Percentiles rank a stretch among this genome's conserved stretches.
Evolutionary conservation across 2,113 vertebrate species (phyloP).

Genomic region (Desmodus rotundus): DNA sequence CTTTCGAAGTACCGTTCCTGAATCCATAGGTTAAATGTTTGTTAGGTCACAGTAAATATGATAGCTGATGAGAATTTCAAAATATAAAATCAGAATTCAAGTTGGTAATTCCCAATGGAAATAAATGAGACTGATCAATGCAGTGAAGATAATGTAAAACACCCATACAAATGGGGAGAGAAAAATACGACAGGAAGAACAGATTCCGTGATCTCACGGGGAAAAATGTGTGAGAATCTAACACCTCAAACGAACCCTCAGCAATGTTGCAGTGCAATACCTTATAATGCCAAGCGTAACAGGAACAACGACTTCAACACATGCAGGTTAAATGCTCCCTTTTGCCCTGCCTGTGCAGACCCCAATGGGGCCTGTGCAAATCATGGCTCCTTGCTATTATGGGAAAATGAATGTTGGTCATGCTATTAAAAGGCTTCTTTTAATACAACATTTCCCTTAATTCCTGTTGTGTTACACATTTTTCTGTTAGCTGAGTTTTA

Average conservation of each 20-base stretch:
- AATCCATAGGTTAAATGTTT: background rate
- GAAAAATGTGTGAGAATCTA: background rate
- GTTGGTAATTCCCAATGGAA: background rate
- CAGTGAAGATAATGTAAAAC: background rate
- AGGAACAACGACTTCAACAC: background rate
- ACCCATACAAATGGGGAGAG: background rate
- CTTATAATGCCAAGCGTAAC: background rate
- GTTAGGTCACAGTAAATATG: background rate
- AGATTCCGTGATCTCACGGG: background rate
- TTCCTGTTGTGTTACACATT: background rate
- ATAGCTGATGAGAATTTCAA: background rate
- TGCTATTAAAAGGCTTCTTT: background rate
- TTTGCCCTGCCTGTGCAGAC: background rate
- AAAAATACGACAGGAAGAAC: background rate
- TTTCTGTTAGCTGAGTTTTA: background rate
- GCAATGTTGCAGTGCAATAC: background rate
- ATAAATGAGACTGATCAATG: background rate
- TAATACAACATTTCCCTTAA: background rate
- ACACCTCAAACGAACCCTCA: background rate
- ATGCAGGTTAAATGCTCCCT: background rate
- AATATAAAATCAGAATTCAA: background rate
- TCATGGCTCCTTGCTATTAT: fast-evolving
- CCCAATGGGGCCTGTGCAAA: background rate
- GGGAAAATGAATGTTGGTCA: background rate
- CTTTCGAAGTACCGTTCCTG: background rate